Evolutionary conservation across 2,797 vertebrate species (phyloP).

Genomic region (Octomys mimax): DNA sequence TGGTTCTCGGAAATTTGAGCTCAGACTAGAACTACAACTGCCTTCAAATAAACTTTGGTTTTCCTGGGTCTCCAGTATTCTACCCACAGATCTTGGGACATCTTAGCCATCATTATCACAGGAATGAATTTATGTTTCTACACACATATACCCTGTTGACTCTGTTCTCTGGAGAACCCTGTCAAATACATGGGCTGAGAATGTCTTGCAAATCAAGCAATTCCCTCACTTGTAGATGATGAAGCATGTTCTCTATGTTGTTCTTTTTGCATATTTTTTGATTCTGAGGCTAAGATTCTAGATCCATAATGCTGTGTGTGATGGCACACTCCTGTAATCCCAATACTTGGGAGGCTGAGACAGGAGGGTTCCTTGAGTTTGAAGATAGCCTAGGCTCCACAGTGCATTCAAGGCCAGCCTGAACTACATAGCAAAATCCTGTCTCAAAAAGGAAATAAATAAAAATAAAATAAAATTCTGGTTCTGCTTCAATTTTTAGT

Average conservation of each 20-base stretch:
- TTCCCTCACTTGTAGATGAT: slow-evolving; percentile 16
- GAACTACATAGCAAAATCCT: not conserved
- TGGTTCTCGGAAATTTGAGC: not conserved
- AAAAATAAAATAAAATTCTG: slow-evolving; percentile 1
- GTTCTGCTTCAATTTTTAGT: not conserved
- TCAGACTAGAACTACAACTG: not conserved
- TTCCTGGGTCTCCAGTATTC: too few relatives aligned
- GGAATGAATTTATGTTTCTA: not conserved
- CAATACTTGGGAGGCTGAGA: not conserved
- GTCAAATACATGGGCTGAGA: not conserved
- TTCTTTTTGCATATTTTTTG: not conserved
- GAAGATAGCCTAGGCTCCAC: not conserved
- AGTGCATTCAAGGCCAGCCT: not conserved
- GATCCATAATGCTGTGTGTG: not conserved
- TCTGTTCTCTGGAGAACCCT: not conserved
- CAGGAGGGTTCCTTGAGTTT: not conserved
- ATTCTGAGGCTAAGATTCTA: slow-evolving; percentile 3
- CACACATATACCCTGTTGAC: not conserved
- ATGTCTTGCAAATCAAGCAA: not conserved
- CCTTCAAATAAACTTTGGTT: not conserved
- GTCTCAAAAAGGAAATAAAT: not conserved
- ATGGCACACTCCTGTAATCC: not conserved
- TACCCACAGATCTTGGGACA: not conserved
- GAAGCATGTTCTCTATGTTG: not conserved
- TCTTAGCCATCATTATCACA: not conserved